Base-by-base conservation (phyloP, 2,113 vertebrate genomes). In the Murina feae region DNA sequence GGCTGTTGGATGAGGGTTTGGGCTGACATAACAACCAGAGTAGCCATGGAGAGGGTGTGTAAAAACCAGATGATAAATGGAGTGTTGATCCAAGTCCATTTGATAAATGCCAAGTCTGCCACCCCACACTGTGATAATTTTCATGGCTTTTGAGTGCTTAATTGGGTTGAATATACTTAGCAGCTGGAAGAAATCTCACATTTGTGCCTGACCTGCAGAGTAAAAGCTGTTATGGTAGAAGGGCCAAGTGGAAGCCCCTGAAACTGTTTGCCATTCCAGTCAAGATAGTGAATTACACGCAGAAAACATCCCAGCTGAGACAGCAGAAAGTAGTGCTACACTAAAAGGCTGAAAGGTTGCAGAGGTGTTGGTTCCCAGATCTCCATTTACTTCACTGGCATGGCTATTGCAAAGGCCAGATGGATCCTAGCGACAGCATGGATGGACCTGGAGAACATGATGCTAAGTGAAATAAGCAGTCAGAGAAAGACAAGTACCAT, bases 91-190 rank as follows among this genome's bases (percentile, higher is more conserved):
- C 82, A 88, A 37, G 0, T 90, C 23, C 82, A 86, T 85, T 81
- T 90, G 23, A 47, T 85, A 95, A 96, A 78, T 63, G 47, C 49
- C 85, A 88, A 84, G 55, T 90, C 81, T 96, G 92, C 75, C 90
- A 95, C 11, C 60, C 58, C 39, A 85, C 55, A 72, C 66, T 90
- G 92, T 69, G 89, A 90, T 86, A 71, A 81, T 95, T 84, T 92
- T 90, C 68, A 71, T 83, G 86, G 85, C 39, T 91, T 94, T 58
- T 78, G 42, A 92, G 68, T 49, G 49, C 35, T 92, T 97, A 95
- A 96, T 97, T 96, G 74, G 66, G 88, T 79, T 95, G 72, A n/a
- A 68, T 95, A 90, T 66, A 81, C 63, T 82, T 95, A 92, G 78
- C 89, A 94, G 68, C 78, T 97, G 71, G 95, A 94, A 94, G 65